phyloP scores from a whole-genome alignment of 2,797 vertebrate genomes.

The Pitangus sulphuratus region DNA sequence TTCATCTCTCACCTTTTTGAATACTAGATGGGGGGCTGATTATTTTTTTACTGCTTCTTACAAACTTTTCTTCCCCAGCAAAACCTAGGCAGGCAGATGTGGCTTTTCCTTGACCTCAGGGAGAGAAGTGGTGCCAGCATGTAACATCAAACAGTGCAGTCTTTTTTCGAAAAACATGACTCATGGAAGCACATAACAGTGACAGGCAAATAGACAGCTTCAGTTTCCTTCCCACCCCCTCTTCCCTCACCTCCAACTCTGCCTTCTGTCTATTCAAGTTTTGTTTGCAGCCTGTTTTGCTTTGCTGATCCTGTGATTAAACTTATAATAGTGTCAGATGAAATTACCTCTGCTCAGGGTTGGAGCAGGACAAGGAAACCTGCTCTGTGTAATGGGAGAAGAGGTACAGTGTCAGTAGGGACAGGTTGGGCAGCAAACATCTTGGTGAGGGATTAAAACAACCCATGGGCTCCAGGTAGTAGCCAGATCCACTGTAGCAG shows the following conservation, averaged over 20 bases:
- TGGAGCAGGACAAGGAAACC: neutral
- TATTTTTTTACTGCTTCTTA: neutral
- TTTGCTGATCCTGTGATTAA: neutral
- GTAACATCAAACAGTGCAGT: neutral
- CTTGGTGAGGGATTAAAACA: neutral
- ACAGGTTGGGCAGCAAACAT: neutral
- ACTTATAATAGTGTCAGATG: fast-evolving
- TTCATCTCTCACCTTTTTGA: neutral
- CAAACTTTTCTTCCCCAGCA: neutral
- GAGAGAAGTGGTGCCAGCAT: neutral
- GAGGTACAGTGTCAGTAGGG: neutral
- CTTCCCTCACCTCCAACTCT: fast-evolving
- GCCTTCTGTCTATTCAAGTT: neutral
- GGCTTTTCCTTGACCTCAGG: neutral
- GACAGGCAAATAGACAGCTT: neutral
- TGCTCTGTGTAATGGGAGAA: neutral
- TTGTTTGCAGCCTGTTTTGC: neutral
- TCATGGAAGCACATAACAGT: neutral
- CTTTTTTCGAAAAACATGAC: neutral
- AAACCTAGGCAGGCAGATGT: neutral
- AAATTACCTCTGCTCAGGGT: neutral
- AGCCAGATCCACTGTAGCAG: neutral
- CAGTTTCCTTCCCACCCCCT: fast-evolving
- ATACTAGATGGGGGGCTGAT: neutral
- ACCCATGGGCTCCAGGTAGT: neutral